Percentiles rank a stretch among this genome's conserved stretches.
phyloP scores from a whole-genome alignment of 2,888 invertebrate species.

The Lepidonotus clava region DNA sequence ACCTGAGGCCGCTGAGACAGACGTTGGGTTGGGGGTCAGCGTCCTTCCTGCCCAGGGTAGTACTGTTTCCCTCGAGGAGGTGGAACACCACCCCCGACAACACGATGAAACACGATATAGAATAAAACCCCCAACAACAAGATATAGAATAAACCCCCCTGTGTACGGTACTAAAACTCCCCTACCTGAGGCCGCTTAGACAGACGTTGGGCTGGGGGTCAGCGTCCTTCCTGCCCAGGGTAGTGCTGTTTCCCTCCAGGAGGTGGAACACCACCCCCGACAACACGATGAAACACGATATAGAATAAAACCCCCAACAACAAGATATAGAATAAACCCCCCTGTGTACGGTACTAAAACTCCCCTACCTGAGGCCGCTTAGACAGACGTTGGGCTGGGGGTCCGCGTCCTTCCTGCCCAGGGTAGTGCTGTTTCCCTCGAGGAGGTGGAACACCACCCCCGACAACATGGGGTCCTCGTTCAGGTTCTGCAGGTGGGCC shows the following conservation, averaged over 20 bases:
- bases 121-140: no score
- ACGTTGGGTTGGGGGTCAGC: conserved; percentile 74
- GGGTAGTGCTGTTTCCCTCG: conserved; percentile 71
- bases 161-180: no score
- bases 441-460: conserved; percentile 79
- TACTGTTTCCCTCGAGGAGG: conserved; percentile 73
- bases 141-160: no score
- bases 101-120: no score
- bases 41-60: conserved; percentile 78
- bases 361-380: conserved; percentile 79
- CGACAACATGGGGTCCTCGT: conserved; percentile 80
- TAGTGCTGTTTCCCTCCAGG: conserved; percentile 72
- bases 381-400: conserved; percentile 75
- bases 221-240: conserved; percentile 79
- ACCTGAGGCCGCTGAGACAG: conserved; percentile 79
- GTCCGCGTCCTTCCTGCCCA: conserved; percentile 78
- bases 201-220: conserved; percentile 73
- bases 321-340: no score
- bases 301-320: no score
- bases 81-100: conserved; percentile 79
- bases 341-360: no score
- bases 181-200: conserved; percentile 79
- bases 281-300: no score
- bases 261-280: conserved; percentile 79
- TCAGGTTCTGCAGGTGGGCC: conserved; percentile 79